phyloP scores from a whole-genome alignment of 2,888 invertebrate species.

The Leucophora obtusa region DNA sequence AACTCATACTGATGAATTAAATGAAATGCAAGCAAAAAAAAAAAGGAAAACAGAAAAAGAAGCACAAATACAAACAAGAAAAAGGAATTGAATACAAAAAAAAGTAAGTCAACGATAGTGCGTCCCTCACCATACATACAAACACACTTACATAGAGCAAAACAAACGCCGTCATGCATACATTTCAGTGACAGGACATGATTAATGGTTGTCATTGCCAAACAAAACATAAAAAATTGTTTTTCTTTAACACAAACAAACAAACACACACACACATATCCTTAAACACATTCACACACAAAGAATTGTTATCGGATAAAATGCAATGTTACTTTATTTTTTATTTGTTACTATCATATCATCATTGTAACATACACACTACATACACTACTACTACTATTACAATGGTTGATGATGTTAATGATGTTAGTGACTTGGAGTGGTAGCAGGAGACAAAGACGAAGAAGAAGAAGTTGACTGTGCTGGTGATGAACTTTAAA shows the following conservation, averaged over 20 bases:
- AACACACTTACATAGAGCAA: constrained; percentile 58
- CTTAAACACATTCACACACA: constrained; percentile 24
- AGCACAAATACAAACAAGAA: constrained; percentile 40
- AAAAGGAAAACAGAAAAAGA: constrained; percentile 27
- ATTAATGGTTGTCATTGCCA: constrained; percentile 79
- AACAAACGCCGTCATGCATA: constrained; percentile 71
- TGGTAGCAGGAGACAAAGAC: neutral
- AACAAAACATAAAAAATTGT: constrained; percentile 66
- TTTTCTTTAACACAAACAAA: constrained; percentile 53
- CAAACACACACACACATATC: constrained; percentile 28
- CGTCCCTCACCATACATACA: constrained; percentile 43
- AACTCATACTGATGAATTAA: constrained; percentile 59
- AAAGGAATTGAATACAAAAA: constrained; percentile 46
- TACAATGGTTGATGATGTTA: constrained; percentile 20
- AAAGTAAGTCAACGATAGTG: constrained; percentile 61
- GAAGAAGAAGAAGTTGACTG: neutral
- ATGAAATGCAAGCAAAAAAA: constrained; percentile 51
- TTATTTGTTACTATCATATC: constrained; percentile 48
- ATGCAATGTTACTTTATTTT: constrained; percentile 52
- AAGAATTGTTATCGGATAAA: constrained; percentile 57
- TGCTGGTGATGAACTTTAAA: constrained; percentile 49
- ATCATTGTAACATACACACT: constrained; percentile 48
- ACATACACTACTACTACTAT: constrained; percentile 27
- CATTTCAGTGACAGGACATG: constrained; percentile 78
- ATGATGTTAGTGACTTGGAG: constrained; percentile 41